Evolutionary conservation across 2,113 vertebrate genomes (phyloP).

Genomic region (Istiophorus platypterus): DNA sequence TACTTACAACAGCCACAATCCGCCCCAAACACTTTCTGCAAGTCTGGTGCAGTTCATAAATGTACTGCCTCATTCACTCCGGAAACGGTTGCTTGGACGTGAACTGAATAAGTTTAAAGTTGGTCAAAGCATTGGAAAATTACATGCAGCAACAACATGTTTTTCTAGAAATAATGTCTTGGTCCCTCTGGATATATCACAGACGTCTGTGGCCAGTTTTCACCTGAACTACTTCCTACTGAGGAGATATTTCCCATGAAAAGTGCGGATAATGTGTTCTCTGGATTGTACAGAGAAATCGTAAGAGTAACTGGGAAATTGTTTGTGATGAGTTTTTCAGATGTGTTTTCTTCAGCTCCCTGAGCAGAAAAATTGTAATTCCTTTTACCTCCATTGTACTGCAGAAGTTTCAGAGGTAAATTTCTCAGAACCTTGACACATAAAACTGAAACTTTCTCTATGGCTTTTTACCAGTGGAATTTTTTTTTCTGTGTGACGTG

Average conservation of each 20-base stretch:
- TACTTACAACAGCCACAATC: too few species aligned
- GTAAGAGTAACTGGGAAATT: neutral
- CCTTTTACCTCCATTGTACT: neutral
- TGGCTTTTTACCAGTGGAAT: slow-evolving; percentile 5
- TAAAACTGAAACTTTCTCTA: slow-evolving; percentile 42
- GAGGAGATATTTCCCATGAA: neutral
- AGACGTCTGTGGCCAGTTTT: slow-evolving; percentile 1
- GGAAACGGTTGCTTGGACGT: neutral
- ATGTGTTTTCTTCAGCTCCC: slow-evolving; percentile 25
- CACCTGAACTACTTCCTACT: neutral
- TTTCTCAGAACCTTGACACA: slow-evolving; percentile 47
- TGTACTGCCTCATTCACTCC: slow-evolving; percentile 1
- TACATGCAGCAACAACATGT: neutral
- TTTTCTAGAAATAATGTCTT: neutral
- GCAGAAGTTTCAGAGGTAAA: slow-evolving; percentile 31
- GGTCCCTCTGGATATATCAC: neutral
- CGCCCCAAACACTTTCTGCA: neutral
- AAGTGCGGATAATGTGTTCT: neutral
- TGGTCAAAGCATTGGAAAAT: slow-evolving; percentile 4
- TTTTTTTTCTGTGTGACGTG: slow-evolving; percentile 31
- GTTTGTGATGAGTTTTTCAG: neutral
- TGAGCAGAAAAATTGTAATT: slow-evolving; percentile 24
- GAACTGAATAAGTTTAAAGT: neutral
- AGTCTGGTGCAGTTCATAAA: slow-evolving; percentile 10
- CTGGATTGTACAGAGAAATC: slow-evolving; percentile 1